Evolutionary conservation across 2,888 invertebrate genomes (phyloP).

Genomic region (Lepidochitona cinerea): DNA sequence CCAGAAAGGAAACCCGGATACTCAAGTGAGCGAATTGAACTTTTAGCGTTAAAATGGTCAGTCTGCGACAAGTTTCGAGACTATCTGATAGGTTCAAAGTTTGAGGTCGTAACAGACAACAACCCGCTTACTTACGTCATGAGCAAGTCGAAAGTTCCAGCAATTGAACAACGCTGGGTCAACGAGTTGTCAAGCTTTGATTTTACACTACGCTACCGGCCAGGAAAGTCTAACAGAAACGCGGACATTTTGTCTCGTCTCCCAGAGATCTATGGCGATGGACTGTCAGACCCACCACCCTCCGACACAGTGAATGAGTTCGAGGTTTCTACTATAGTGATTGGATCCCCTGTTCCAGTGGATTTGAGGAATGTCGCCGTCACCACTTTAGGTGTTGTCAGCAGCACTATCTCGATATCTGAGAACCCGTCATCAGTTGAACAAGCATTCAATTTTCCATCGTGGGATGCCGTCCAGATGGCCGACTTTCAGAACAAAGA

Average conservation of each 20-base stretch:
- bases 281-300: no score
- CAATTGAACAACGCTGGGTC: conserved; percentile 29
- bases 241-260: conserved; percentile 24
- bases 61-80: conserved; percentile 26
- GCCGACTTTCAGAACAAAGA: not conserved
- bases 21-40: conserved; percentile 30
- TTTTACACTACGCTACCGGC: conserved; percentile 15
- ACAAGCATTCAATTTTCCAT: no score
- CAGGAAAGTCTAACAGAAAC: conserved; percentile 17
- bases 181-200: conserved; percentile 20
- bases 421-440: no score
- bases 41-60: conserved; percentile 34
- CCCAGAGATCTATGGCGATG: no score
- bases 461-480: not conserved
- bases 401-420: no score
- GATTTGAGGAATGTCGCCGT: no score
- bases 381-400: no score
- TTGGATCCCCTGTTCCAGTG: no score
- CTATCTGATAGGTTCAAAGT: conserved; percentile 20
- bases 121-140: conserved; percentile 16
- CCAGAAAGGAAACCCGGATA: conserved; percentile 18
- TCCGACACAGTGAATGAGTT: no score
- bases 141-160: conserved; percentile 18
- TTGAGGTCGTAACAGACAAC: conserved; percentile 21
- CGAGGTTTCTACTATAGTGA: no score